A percentile compares a stretch with the other conserved stretches of the same genome.
Conservation (phyloP, 2,888 invertebrate genomes). For the Geophilus truncorum region DNA sequence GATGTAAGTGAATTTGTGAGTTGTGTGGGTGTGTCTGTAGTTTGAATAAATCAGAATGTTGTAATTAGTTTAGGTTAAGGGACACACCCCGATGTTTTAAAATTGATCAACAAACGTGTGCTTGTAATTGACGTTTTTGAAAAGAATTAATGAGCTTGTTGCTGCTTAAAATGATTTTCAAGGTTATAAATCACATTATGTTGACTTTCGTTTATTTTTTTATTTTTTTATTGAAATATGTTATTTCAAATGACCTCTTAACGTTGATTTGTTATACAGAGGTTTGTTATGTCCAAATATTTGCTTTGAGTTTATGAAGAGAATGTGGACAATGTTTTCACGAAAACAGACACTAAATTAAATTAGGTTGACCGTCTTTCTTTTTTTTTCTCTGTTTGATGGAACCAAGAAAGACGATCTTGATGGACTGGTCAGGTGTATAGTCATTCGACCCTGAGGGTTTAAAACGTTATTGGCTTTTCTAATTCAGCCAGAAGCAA, state of each 20-base stretch:
- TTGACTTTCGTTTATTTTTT: too few species aligned
- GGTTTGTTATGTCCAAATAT: too few species aligned
- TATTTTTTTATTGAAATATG: too few species aligned
- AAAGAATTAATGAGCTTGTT: background rate
- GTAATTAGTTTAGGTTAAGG: background rate
- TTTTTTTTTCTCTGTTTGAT: background rate
- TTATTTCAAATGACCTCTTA: too few species aligned
- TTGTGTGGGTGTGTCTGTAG: background rate
- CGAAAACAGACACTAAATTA: background rate
- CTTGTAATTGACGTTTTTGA: background rate
- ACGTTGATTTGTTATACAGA: too few species aligned
- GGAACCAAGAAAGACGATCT: background rate
- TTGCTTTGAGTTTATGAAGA: too few species aligned
- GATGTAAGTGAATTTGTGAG: constrained; percentile 1
- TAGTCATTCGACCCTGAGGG: background rate
- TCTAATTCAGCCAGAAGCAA: background rate
- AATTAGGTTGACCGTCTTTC: background rate
- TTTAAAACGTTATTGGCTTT: background rate
- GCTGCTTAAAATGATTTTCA: background rate
- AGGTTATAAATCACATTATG: background rate
- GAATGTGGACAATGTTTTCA: background rate
- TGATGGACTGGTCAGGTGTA: background rate
- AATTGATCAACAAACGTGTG: background rate
- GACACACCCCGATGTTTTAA: background rate
- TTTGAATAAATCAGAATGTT: background rate